A percentile compares a stretch with the other conserved stretches of the same genome.
Evolutionary conservation across 2,113 vertebrate genomes (phyloP).

Genomic region (Rhinoderma darwinii): DNA sequence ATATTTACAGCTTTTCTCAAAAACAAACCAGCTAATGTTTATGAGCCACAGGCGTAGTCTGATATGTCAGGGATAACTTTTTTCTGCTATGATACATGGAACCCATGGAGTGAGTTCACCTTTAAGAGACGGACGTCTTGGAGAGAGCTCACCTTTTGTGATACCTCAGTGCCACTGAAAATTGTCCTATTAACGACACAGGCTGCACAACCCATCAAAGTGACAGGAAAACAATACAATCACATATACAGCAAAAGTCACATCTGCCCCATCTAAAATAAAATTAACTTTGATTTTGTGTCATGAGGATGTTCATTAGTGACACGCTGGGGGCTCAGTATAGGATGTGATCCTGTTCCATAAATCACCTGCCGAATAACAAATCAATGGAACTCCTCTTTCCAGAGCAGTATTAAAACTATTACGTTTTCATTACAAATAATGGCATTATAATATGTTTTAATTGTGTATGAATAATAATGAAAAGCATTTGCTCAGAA

Average conservation of each 20-base stretch:
- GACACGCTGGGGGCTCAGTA: constrained; percentile 61
- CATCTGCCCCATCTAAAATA: constrained; percentile 69
- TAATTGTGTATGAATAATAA: neutral
- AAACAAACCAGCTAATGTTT: neutral
- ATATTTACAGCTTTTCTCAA: neutral
- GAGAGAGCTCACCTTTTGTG: neutral
- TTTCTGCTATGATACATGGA: constrained; percentile 1
- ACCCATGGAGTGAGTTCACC: constrained; percentile 28
- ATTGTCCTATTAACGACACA: constrained; percentile 64
- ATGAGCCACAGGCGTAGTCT: too few species aligned
- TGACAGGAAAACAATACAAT: constrained; percentile 68
- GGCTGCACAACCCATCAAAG: constrained; percentile 60
- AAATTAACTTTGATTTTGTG: constrained; percentile 77
- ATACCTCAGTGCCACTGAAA: constrained; percentile 25
- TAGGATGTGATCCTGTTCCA: constrained; percentile 22
- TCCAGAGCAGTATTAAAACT: neutral
- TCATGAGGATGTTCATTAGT: constrained; percentile 70
- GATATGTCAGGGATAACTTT: neutral
- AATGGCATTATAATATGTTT: neutral
- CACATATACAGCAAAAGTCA: constrained; percentile 71
- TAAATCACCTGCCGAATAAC: constrained; percentile 59
- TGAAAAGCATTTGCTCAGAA: neutral
- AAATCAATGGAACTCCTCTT: neutral
- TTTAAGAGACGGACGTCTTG: constrained; percentile 24
- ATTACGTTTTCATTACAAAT: neutral